Evolutionary conservation across 2,113 vertebrate genomes (phyloP), one percentile per base, ranked within the genome.

Genomic region (Ailuropoda melanoleuca): DNA sequence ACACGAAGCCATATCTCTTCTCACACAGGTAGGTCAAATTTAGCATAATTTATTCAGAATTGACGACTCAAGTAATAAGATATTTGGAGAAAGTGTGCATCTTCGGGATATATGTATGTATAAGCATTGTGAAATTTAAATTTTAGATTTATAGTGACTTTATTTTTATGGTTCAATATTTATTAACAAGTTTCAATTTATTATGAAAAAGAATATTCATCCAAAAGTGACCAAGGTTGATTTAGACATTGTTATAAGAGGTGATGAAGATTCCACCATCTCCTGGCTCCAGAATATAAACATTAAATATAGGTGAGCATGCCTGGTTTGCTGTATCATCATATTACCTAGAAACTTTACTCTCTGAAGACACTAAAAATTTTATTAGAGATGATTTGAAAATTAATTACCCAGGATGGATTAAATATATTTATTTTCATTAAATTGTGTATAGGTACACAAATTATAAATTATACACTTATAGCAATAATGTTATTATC

Each of bases 41-140:
- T 96, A 72, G 50, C 93, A 93, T 90, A 93, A 97, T 90, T 55
- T 93, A 91, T 88, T 96, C 83, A 93, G 34, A 95, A 92, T 53
- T 74, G 46, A 84, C 55, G 80, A n/a, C 26, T 66, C 31, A 58
- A 94, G 31, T 58, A 58, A 88, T 88, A 80, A 72, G 80, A 77
- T 75, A 78, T 60, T 93, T 90, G 21, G 56, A 77, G 58, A 56
- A 83, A 83, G 31, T 78, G 62, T 83, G 19, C 17, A 95, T 70
- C 8, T 93, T 86, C 37, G 48, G 11, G 34, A 75, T 46, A 60
- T 68, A 53, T 48, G 4, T 39, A 68, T 77, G 17, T 34, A 93
- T 72, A 39, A 11, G 14, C 1, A 46, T 4, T 37, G 31, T 46
- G 0, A 12, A 64, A 97, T 62, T 86, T 84, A 68, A 86, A 56